Evolutionary conservation across 2,888 invertebrate species (phyloP), one percentile per base, ranked within the genome.

Genomic region (Scaptomyza reducta): DNA sequence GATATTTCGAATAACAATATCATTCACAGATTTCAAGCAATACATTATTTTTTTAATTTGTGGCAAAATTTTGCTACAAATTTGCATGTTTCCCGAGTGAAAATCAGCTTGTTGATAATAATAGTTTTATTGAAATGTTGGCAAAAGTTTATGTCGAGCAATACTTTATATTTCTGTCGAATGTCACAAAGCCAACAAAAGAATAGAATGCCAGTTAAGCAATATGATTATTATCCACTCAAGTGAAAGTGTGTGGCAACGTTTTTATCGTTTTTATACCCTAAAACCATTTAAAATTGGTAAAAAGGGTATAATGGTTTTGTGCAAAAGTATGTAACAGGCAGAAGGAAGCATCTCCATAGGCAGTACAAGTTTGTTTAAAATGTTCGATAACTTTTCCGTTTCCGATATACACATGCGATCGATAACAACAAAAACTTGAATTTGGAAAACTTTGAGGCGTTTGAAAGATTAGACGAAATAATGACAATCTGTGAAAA

Each of bases 151-250:
- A 22, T 18, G 44, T 55, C 49, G 47, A 35, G 29, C 74, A 63
- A 67, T 63, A 85, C 80, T 80, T 80, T 80, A 85, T 80, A 75
- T 80, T 80, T 80, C 80, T 42, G 70, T 63, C 50, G 65, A 63
- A 58, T 77, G 46, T 44, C 35, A 35, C 57, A 47, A 54, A 54
- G 44, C 42, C 57, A 55, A 82, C 76, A 85, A 82, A 79, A 85
- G 86, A 85, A 85, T 79, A 80, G 80, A 80, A 80, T 85, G 70
- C 22, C 45, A 51, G 25, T 56, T 55, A 40, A 41, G 59, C 67
- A 51, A 66, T 60, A 69, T 46, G 60, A 53, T 13, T 62, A 69
- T 46, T 62, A 53, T 13, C 45, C 63, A 57, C 46, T 68, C 54
- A 54, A 80, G 80, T 85, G 80, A 85, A 80, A 80, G 80, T 80